Percentiles rank a stretch among this genome's conserved stretches.
Conservation (phyloP, 2,888 invertebrate genomes). For the Punctoribates punctum region DNA sequence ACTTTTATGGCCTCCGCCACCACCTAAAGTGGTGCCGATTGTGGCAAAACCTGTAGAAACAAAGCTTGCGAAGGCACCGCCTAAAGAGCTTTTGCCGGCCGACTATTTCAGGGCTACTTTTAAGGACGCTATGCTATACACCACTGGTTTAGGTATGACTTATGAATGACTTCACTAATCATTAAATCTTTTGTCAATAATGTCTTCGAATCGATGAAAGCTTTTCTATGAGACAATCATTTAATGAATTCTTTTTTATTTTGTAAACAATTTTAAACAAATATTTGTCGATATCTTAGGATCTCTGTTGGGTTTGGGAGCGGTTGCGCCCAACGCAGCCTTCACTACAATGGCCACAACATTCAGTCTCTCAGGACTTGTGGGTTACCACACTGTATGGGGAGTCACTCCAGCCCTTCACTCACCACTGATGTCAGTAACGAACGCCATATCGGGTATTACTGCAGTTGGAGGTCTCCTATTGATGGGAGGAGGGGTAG, state of each 20-base stretch:
- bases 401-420: slow-evolving; percentile 85
- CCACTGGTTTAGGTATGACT: slow-evolving; percentile 60
- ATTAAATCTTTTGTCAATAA: too few species aligned
- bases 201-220: neutral
- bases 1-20: slow-evolving; percentile 75
- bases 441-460: slow-evolving; percentile 85
- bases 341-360: slow-evolving; percentile 85
- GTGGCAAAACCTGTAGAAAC: slow-evolving; percentile 54
- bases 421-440: slow-evolving; percentile 87
- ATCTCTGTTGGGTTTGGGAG: slow-evolving; percentile 65
- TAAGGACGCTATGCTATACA: slow-evolving; percentile 65
- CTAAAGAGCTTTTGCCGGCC: slow-evolving; percentile 54
- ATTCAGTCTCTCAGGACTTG: slow-evolving; percentile 73
- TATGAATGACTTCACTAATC: neutral
- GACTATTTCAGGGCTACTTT: slow-evolving; percentile 68
- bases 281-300: slow-evolving; percentile 53
- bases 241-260: neutral
- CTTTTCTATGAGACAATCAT: neutral
- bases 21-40: slow-evolving; percentile 59
- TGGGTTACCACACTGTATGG: slow-evolving; percentile 86
- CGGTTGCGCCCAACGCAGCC: slow-evolving; percentile 73
- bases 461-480: slow-evolving; percentile 85
- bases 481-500: slow-evolving; percentile 76
- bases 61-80: slow-evolving; percentile 53
- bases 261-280: neutral